Evolutionary conservation across 2,113 vertebrate species (phyloP).

Genomic region (Macaca mulatta): DNA sequence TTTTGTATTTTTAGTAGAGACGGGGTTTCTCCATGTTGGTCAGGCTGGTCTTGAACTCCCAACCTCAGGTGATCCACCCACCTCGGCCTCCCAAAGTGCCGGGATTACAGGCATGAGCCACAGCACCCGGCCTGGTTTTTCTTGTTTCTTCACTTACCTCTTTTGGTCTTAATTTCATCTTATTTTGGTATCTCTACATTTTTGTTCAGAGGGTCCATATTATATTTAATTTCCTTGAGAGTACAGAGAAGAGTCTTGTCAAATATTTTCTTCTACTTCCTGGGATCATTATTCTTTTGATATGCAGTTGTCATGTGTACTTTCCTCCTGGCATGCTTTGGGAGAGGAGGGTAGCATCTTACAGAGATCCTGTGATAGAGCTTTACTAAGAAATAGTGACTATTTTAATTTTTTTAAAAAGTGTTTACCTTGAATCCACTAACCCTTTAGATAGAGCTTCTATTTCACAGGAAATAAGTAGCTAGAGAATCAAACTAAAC

Average conservation of each 20-base stretch:
- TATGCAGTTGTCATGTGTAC: background rate
- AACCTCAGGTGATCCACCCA: too few species aligned
- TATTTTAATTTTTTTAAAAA: background rate
- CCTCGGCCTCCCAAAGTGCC: too few species aligned
- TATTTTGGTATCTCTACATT: background rate
- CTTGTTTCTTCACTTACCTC: background rate
- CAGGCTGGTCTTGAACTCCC: too few species aligned
- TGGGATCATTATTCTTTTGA: background rate
- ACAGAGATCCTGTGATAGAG: background rate
- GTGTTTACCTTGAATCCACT: background rate
- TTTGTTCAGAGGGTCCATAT: background rate
- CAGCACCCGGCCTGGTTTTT: background rate
- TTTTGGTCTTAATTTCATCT: background rate
- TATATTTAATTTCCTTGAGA: background rate
- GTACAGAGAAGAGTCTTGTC: background rate
- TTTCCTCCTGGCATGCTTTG: background rate
- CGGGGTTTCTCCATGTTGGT: too few species aligned
- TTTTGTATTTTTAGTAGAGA: too few species aligned
- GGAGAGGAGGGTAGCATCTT: background rate
- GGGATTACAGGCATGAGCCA: too few species aligned
- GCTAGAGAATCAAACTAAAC: background rate
- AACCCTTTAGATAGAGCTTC: background rate
- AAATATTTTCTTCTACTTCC: conserved; percentile 7
- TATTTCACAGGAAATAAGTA: background rate
- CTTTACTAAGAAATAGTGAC: background rate